Percentiles rank a stretch among this genome's conserved stretches.
Evolutionary conservation across 1,140 invertebrate genomes (phyloP).

Genomic region (Triops cancriformis): DNA sequence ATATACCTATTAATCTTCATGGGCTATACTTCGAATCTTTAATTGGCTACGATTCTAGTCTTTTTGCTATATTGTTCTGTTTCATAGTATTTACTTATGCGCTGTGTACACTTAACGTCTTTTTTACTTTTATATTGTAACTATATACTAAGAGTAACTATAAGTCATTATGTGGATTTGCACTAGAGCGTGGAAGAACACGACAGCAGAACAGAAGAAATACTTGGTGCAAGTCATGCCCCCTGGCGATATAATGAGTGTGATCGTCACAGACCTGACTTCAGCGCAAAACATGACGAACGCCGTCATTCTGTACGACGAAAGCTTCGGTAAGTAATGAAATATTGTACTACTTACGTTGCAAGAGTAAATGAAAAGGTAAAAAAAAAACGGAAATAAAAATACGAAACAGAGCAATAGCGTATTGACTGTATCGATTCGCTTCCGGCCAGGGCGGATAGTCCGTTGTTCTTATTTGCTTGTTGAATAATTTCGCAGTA

Average conservation of each 20-base stretch:
- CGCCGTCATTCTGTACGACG: slow-evolving; percentile 81
- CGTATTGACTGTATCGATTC: slow-evolving; percentile 22
- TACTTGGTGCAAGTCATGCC: slow-evolving; percentile 65
- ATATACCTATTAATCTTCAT: too few relatives aligned
- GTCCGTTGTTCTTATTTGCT: slow-evolving; percentile 15
- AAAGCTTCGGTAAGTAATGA: slow-evolving; percentile 60
- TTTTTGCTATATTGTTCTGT: too few relatives aligned
- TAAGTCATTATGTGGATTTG: too few relatives aligned
- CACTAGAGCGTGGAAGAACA: slow-evolving; percentile 58
- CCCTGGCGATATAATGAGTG: slow-evolving; percentile 70
- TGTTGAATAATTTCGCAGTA: slow-evolving; percentile 41
- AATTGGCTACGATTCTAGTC: too few relatives aligned
- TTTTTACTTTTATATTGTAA: too few relatives aligned
- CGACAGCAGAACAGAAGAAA: slow-evolving; percentile 55
- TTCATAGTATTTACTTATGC: too few relatives aligned
- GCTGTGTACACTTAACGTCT: too few relatives aligned
- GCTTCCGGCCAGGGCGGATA: not conserved
- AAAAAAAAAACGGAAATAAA: not conserved
- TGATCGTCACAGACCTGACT: slow-evolving; percentile 69
- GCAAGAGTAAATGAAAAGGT: not conserved
- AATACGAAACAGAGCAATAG: not conserved
- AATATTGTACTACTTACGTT: not conserved
- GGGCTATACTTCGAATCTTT: too few relatives aligned
- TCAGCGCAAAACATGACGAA: slow-evolving; percentile 74
- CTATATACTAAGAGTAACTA: too few relatives aligned